Percentiles rank a stretch among this genome's conserved stretches.
Evolutionary conservation across 92 coral and sea anemone species (phyloP).

Genomic region (Plumapathes pennacea): DNA sequence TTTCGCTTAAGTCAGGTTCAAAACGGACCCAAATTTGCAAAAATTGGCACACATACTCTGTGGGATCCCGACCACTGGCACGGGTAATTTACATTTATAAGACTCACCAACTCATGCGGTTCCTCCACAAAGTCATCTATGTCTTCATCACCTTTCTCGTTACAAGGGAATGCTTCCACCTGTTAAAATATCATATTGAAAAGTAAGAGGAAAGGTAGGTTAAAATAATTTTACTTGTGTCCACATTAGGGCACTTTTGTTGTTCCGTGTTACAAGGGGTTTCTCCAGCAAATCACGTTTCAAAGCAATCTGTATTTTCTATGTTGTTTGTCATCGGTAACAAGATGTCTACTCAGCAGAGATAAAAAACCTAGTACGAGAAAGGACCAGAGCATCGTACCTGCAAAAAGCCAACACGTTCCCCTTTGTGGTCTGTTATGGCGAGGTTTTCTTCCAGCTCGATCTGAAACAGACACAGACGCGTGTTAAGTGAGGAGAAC

Average conservation of each 20-base stretch:
- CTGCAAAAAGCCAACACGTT: conserved; percentile 77
- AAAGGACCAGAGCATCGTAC: conserved; percentile 8
- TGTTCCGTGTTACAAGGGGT: not conserved
- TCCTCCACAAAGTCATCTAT: conserved; percentile 82
- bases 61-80: not conserved
- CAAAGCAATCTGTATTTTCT: not conserved
- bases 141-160: conserved; percentile 57
- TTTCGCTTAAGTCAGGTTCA: no score
- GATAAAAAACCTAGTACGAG: not conserved
- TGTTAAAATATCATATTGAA: conserved; percentile 1
- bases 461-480: conserved; percentile 48
- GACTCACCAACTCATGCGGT: conserved; percentile 74
- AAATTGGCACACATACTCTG: not conserved
- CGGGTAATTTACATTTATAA: no score
- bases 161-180: conserved; percentile 82
- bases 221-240: no score
- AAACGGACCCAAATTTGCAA: no score
- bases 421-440: conserved; percentile 83
- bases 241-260: not conserved
- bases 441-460: conserved; percentile 86
- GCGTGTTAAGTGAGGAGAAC: not conserved
- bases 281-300: not conserved
- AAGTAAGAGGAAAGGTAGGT: no score
- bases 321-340: not conserved
- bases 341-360: not conserved